phyloP scores from a whole-genome alignment of 2,888 invertebrate genomes.

The Agonopterix heracliana region DNA sequence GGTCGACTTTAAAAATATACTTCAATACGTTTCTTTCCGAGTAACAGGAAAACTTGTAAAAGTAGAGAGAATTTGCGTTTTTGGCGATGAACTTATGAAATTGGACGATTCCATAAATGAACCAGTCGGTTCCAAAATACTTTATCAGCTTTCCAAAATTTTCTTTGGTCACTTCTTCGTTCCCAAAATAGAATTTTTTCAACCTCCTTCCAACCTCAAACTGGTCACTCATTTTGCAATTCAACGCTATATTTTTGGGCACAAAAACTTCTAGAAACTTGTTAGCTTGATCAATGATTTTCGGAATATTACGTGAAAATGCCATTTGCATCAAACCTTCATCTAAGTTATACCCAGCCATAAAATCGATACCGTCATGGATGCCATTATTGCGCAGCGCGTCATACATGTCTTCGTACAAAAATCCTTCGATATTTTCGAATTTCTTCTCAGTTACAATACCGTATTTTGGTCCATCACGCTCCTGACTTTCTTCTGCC shows the following conservation, averaged over 20 bases:
- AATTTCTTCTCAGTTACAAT: slow-evolving; percentile 20
- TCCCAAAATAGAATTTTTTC: slow-evolving; percentile 33
- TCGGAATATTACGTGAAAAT: slow-evolving; percentile 11
- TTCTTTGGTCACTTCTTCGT: slow-evolving; percentile 21
- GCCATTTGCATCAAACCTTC: slow-evolving; percentile 44
- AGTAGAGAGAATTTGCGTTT: slow-evolving; percentile 24
- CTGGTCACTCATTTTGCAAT: slow-evolving; percentile 29
- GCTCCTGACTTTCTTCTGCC: neutral
- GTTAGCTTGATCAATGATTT: slow-evolving; percentile 27
- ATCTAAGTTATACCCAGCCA: slow-evolving; percentile 79
- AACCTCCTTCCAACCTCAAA: slow-evolving; percentile 35
- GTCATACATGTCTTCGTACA: slow-evolving; percentile 23
- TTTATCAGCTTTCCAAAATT: slow-evolving; percentile 26
- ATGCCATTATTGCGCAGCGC: slow-evolving; percentile 44
- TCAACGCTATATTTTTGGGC: slow-evolving; percentile 27
- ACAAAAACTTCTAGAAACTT: slow-evolving; percentile 35
- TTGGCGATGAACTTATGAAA: slow-evolving; percentile 25
- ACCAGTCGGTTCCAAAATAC: neutral
- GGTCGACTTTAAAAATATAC: slow-evolving; percentile 10
- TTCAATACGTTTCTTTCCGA: slow-evolving; percentile 31
- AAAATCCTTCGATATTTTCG: slow-evolving; percentile 17
- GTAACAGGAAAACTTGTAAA: slow-evolving; percentile 36
- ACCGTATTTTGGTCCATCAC: slow-evolving; percentile 8
- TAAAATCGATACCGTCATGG: slow-evolving; percentile 71
- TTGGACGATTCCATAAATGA: neutral